Conservation (phyloP, 30 jellyfish, hydroid and myxozoan species). For the Nemopilema nomurai region DNA sequence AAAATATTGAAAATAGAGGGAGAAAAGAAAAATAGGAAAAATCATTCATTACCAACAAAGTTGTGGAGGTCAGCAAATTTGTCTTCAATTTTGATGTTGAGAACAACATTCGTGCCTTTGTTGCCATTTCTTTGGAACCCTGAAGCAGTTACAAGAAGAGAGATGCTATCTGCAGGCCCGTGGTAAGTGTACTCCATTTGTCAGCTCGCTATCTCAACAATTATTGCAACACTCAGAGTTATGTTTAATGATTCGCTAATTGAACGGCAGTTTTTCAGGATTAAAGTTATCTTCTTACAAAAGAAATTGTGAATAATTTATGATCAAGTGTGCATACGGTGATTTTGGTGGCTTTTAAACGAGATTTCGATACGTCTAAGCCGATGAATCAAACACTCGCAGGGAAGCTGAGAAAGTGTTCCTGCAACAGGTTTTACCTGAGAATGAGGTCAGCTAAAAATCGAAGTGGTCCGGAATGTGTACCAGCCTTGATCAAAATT, state of each 20-base stretch:
- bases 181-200: background rate
- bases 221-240: background rate
- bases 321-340: background rate
- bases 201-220: background rate
- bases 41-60: background rate
- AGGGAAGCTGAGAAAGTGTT: background rate
- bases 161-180: no score
- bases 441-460: background rate
- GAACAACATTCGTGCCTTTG: background rate
- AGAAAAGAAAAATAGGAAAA: no score
- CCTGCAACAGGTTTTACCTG: background rate
- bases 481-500: no score
- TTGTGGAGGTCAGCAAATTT: background rate
- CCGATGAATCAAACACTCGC: background rate
- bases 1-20: background rate
- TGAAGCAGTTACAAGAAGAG: background rate
- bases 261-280: background rate
- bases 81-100: background rate
- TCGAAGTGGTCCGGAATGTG: no score
- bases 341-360: background rate
- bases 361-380: background rate
- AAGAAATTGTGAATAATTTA: background rate
- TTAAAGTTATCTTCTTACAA: background rate
- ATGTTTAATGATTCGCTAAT: background rate
- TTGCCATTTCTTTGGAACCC: background rate